Base-by-base conservation (phyloP, 2,113 vertebrate genomes). In the Hoplias malabaricus region DNA sequence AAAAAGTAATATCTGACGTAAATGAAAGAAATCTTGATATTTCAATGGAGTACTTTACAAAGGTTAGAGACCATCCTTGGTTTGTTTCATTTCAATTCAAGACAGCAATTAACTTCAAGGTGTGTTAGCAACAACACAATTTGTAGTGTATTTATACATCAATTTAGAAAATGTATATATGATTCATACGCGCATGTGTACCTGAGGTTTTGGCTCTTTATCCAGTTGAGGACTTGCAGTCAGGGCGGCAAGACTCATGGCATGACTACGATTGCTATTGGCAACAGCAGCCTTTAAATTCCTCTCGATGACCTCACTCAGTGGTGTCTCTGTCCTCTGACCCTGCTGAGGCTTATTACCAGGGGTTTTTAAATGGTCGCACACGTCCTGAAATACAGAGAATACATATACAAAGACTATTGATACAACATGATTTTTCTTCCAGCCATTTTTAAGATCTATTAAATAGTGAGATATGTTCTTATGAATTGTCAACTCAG, bases 211-310 rank as follows among this genome's bases (percentile, higher is more conserved):
- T 8, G 85, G 16, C 0, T 78, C 79, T 77, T 80, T 91, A 59
- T 83, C 83, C 25, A 97, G 56, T 21, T 92, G 90, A 53, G 96
- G 98, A 86, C 96, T 99, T 31, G 94, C 94, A 80, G 91, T 90
- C 53, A 92, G 81, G 38, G 89, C 89, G 11, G 85, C 90, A 53
- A 91, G 66, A 63, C 86, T 90, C 4, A 79, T 82, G 31, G 79
- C 3, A 0, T 87, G 81, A 65, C 10, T 83, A 4, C 88, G 89
- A 4, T 90, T 86, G 84, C 97, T 99, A 74, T 97, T 98, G 72
- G 94, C 95, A 85, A 98, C 82, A 0, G 96, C 96, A 57, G 95
- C 79, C 74, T 94, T 94, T 86, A 98, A 71, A 86, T 98, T 99
- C 85, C 93, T 95, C 80, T 91, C 86, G 1, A 99, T 93, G 67